These are phyloP conservation scores for Drosophila varians DNA, from an alignment of 1,140 invertebrate species.

Conservation along the genomic window DNA sequence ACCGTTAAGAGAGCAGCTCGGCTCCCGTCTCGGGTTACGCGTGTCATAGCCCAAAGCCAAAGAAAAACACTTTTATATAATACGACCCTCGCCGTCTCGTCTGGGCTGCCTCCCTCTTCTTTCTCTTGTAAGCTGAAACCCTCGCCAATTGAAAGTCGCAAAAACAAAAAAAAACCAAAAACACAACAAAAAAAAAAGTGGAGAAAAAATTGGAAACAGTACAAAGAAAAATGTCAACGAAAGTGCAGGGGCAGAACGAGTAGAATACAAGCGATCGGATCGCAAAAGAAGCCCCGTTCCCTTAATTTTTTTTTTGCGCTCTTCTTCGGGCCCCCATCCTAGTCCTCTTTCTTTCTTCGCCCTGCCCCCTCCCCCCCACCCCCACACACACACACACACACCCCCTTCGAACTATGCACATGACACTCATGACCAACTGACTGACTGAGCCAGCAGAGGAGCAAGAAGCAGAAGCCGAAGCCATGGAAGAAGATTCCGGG, in stretches of 20 bases:
- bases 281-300: constrained; percentile 17
- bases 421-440: constrained; percentile 83
- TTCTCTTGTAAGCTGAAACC: constrained; percentile 25
- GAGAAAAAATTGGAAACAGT: background rate
- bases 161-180: background rate
- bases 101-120: background rate
- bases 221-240: constrained; percentile 45
- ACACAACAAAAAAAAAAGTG: too few species aligned
- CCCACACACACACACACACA: too few species aligned
- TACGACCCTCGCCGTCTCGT: constrained; percentile 31
- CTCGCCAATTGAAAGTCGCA: constrained; percentile 16
- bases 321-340: background rate
- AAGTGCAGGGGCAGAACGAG: constrained; percentile 26
- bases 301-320: background rate
- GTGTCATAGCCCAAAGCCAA: constrained; percentile 18
- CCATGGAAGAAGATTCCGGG: background rate
- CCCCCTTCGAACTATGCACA: constrained; percentile 41
- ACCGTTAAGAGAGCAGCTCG: constrained; percentile 30
- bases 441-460: constrained; percentile 60
- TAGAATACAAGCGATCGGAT: constrained; percentile 11
- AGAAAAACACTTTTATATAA: constrained; percentile 13
- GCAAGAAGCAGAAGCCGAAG: constrained; percentile 15
- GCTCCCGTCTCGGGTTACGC: constrained; percentile 26
- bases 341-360: too few species aligned
- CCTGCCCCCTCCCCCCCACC: background rate